Evolutionary conservation across 2,888 invertebrate genomes (phyloP), one percentile per base, ranked within the genome.

Genomic region (Tupiocoris notatus): DNA sequence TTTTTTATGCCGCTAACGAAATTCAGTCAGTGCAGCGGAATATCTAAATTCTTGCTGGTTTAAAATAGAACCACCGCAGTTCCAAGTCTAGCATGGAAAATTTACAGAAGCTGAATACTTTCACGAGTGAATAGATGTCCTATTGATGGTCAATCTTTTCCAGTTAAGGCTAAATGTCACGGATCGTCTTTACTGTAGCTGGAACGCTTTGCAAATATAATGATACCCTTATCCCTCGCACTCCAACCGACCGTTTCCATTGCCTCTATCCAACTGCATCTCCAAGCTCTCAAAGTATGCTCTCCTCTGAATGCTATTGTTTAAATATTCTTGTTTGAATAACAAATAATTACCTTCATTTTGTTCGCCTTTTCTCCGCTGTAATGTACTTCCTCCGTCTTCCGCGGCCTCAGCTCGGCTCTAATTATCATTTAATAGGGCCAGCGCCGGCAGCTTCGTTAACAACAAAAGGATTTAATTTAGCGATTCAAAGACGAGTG

Each of bases 261-360:
- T 65, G 24, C 2, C 39, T 17, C 64, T 17, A 12, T 23, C 23
- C 24, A 24, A 24, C 22, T 66, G 66, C 56, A 66, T 18, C 56
- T 6, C 65, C 20, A 2, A 24, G 65, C 66, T 1, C 9, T 18
- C n/a, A n/a, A n/a, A n/a, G n/a, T n/a, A n/a, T n/a, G n/a, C n/a
- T n/a, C n/a, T n/a, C n/a, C 39, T 39, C 39, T 39, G 39, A 39
- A 12, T 25, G 39, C 21, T 66, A 66, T 66, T 56, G 54, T 66
- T 66, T 66, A 18, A 66, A 66, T 66, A 66, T 66, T 66, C 56
- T 66, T 66, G 66, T 56, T 66, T 66, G 54, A 66, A 66, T 66
- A 66, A 66, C 66, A 66, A 66, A 66, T 56, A 66, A 66, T 66
- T 56, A 54, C 66, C 54, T 56, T 56, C 66, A 7, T 39, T 66